Evolutionary conservation across 2,797 vertebrate species (phyloP).

Genomic region (Melanogrammus aeglefinus): DNA sequence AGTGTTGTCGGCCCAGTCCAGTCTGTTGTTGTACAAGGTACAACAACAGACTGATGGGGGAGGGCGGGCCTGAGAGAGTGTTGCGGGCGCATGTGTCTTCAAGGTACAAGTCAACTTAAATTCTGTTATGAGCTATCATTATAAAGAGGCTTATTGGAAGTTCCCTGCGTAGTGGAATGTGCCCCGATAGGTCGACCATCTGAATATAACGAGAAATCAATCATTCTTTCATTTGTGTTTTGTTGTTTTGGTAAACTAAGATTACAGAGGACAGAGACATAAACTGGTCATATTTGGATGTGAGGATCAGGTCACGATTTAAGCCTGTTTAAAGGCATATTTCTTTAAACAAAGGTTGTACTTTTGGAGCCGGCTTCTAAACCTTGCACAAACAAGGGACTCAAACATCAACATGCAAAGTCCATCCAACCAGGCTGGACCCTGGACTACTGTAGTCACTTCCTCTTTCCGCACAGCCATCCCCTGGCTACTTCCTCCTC

Average conservation of each 20-base stretch:
- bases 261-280: not conserved
- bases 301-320: not conserved
- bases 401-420: conserved; percentile 1
- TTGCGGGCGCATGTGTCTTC: no score
- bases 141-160: not conserved
- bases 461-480: not conserved
- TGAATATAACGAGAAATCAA: not conserved
- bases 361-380: not conserved
- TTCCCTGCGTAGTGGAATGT: not conserved
- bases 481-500: not conserved
- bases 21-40: no score
- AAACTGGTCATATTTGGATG: not conserved
- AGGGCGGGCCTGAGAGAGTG: no score
- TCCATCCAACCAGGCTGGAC: conserved; percentile 22
- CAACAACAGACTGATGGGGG: no score
- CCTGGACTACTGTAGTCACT: not conserved
- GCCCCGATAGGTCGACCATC: not conserved
- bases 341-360: not conserved
- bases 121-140: no score
- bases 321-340: not conserved
- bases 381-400: not conserved
- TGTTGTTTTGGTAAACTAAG: not conserved
- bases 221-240: not conserved
- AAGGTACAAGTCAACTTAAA: not conserved
- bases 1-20: no score